A percentile compares a stretch with the other conserved stretches of the same genome.
Conservation (phyloP, 1,140 invertebrate genomes). For the Eumaeus atala region DNA sequence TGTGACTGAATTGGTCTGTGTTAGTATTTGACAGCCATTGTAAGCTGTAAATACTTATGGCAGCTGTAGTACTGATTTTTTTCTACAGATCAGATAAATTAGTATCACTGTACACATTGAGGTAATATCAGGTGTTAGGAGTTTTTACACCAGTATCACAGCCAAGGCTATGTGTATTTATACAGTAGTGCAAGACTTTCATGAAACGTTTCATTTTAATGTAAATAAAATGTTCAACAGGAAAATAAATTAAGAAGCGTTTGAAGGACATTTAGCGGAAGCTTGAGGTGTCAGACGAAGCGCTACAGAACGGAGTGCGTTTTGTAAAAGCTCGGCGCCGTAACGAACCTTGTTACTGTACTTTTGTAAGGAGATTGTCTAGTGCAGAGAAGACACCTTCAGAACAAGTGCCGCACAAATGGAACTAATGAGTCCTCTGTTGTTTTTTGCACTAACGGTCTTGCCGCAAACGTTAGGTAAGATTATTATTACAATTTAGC, state of each 20-base stretch:
- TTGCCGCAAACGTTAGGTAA: slow-evolving; percentile 50
- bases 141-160: background rate
- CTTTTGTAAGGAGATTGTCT: slow-evolving; percentile 60
- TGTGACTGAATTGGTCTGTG: too few relatives aligned
- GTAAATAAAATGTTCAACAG: background rate
- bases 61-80: too few relatives aligned
- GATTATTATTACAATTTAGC: slow-evolving; percentile 25
- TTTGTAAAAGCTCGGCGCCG: slow-evolving; percentile 45
- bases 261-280: slow-evolving; percentile 29
- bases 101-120: too few relatives aligned
- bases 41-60: too few relatives aligned
- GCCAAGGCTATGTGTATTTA: background rate
- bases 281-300: slow-evolving; percentile 20
- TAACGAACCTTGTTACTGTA: slow-evolving; percentile 67
- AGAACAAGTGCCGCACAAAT: slow-evolving; percentile 43
- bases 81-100: too few relatives aligned
- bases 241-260: slow-evolving; percentile 16
- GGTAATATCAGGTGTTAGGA: background rate
- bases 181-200: background rate
- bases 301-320: slow-evolving; percentile 33
- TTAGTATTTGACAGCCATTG: too few relatives aligned
- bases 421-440: slow-evolving; percentile 62
- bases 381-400: slow-evolving; percentile 46
- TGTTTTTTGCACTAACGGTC: slow-evolving; percentile 45
- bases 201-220: background rate